A percentile compares a stretch with the other conserved stretches of the same genome.
Evolutionary conservation across 2,888 invertebrate species (phyloP).

Genomic region (Seladonia tumulorum): DNA sequence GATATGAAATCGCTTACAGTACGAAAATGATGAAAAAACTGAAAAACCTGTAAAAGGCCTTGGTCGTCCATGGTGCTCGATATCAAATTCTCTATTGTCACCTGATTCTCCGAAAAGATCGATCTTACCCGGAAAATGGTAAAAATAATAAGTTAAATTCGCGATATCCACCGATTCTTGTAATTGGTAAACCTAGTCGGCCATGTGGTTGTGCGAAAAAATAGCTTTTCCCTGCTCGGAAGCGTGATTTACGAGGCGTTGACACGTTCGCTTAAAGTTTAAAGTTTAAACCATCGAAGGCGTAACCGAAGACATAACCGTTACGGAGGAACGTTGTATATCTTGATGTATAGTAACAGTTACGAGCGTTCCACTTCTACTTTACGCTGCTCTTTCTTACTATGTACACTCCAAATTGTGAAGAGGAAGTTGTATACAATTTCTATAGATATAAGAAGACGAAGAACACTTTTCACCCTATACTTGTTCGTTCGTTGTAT

Average conservation of each 20-base stretch:
- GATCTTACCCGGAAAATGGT: not conserved
- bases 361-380: not conserved
- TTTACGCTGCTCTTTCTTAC: not conserved
- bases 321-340: constrained; percentile 63
- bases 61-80: not conserved
- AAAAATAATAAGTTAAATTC: not conserved
- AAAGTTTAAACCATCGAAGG: constrained; percentile 56
- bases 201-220: constrained; percentile 67
- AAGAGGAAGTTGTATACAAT: not conserved
- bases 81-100: too few species aligned
- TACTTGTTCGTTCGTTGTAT: too few species aligned
- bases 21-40: too few species aligned
- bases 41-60: too few species aligned
- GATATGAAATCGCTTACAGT: not conserved
- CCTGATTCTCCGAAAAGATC: not conserved
- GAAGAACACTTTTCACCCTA: too few species aligned
- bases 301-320: not conserved
- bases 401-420: not conserved
- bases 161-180: not conserved
- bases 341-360: constrained; percentile 29
- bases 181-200: constrained; percentile 43
- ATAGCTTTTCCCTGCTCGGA: constrained; percentile 51
- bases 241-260: constrained; percentile 75
- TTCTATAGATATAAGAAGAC: too few species aligned
- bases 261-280: constrained; percentile 76